Conservation (phyloP, 2,797 vertebrate species). For the Gorsachius magnificus region DNA sequence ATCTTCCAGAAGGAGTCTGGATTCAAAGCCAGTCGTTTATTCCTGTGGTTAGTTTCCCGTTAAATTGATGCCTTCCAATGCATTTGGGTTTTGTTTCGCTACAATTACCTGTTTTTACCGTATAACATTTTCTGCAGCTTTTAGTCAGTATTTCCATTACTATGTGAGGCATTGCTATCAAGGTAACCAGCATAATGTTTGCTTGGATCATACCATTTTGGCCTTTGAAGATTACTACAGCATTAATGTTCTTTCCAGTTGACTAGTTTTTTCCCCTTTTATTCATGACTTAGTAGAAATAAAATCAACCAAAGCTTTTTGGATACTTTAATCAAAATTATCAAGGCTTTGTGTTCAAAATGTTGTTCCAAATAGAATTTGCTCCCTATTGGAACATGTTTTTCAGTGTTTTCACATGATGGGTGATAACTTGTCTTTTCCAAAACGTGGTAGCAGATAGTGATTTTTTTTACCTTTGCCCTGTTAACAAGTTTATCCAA, state of each 20-base stretch:
- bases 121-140: neutral
- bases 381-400: neutral
- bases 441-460: neutral
- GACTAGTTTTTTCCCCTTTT: neutral
- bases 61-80: neutral
- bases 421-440: neutral
- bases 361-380: neutral
- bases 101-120: neutral
- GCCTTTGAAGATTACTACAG: neutral
- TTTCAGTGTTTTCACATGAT: neutral
- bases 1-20: neutral
- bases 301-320: neutral
- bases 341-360: neutral
- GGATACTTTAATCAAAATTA: neutral
- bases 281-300: neutral
- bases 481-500: neutral
- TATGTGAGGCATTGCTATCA: neutral
- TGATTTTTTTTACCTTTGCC: neutral
- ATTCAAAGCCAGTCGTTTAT: neutral
- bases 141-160: conserved; percentile 27
- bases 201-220: neutral
- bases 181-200: neutral
- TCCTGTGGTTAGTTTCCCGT: neutral
- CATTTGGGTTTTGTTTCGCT: neutral
- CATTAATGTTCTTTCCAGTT: neutral